phyloP scores from a whole-genome alignment of 2,113 vertebrate genomes.

The Strix uralensis region DNA sequence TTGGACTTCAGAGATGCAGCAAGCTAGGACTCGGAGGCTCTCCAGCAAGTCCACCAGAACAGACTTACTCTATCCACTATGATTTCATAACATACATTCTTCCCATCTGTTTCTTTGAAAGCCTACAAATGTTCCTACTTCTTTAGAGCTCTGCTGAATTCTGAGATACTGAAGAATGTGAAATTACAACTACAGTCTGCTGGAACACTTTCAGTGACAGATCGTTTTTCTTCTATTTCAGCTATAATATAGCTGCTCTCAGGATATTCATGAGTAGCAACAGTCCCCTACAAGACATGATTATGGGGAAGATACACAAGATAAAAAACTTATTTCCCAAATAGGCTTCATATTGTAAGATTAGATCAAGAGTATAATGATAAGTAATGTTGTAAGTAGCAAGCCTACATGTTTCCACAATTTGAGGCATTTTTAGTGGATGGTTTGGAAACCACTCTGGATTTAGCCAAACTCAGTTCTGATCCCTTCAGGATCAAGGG shows the following conservation, averaged over 20 bases:
- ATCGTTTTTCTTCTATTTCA: neutral
- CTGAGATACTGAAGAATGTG: neutral
- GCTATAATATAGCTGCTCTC: neutral
- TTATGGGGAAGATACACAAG: neutral
- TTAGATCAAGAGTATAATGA: neutral
- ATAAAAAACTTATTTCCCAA: neutral
- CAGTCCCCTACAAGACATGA: neutral
- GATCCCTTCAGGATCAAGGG: neutral
- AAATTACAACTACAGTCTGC: neutral
- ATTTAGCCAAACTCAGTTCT: neutral
- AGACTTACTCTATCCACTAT: neutral
- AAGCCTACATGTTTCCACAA: neutral
- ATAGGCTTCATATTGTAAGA: neutral
- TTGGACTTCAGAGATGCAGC: neutral
- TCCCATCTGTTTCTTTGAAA: neutral
- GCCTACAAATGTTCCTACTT: neutral
- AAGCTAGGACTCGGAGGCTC: neutral
- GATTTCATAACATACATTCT: neutral
- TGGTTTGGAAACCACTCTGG: neutral
- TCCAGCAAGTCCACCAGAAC: neutral
- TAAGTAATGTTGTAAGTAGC: neutral
- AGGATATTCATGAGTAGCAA: neutral
- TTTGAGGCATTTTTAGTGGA: neutral
- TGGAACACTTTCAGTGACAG: neutral
- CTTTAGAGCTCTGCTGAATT: neutral